Base-by-base conservation (phyloP, 2,797 vertebrate genomes). In the Echeneis naucrates region DNA sequence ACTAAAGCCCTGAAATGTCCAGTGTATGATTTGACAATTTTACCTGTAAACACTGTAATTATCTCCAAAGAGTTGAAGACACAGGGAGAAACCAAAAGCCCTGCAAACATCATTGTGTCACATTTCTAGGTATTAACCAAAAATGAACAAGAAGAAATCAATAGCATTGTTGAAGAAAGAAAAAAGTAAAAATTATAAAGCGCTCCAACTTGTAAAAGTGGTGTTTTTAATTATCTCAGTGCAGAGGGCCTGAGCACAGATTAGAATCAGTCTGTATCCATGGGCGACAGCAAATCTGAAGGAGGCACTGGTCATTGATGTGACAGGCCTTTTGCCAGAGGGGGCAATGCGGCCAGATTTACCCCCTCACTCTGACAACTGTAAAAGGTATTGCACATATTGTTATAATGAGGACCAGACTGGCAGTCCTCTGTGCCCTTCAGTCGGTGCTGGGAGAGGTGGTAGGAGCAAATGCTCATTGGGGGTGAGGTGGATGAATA, bases 311-410 rank as follows among this genome's bases (percentile, higher is more conserved):
- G 88, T 92, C 85, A 94, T 90, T 91, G 92, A 95, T 93, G 92
- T 94, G 94, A 94, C 93, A 92, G 81, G 87, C 70, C 86, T 83
- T 81, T 77, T 75, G 91, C 93, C 86, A 81, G 83, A 89, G 88
- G 93, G 91, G 87, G 82, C 87, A 69, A 63, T 87, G 81, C 73
- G 85, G 92, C 79, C 84, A 89, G 87, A 91, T 91, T 92, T 82
- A 92, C 90, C 85, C 91, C 86, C 89, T 84, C 83, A 83, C 89
- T 89, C 88, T 95, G 94, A 95, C 93, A 95, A 94, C 92, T 94
- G 92, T 90, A 94, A 94, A 94, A 94, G 93, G 93, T 93, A 94
- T 93, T 83, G 77, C 86, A 93, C 93, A 95, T 92, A 95, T 94
- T 95, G 93, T 91, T 92, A 80, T 95, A 95, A 95, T 95, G 94